phyloP scores from a whole-genome alignment of 2,888 invertebrate genomes.

The Brachynemurus nebulosus region DNA sequence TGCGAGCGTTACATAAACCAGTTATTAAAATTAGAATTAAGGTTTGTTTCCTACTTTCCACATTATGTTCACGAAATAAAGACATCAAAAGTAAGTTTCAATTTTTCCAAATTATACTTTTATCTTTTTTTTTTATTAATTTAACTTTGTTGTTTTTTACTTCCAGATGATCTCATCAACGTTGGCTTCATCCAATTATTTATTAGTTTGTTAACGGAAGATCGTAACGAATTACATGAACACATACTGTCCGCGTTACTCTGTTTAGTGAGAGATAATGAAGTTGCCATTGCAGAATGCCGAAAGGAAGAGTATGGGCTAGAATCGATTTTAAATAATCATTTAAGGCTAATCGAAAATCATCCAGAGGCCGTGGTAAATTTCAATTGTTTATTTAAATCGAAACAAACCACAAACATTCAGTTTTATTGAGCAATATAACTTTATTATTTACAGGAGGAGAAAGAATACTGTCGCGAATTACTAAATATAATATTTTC shows the following conservation, averaged over 20 bases:
- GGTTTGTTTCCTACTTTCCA: constrained; percentile 53
- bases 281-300: constrained; percentile 30
- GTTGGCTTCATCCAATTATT: constrained; percentile 20
- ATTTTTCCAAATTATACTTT: background rate
- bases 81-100: constrained; percentile 39
- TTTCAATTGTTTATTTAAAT: constrained; percentile 1
- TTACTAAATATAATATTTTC: constrained; percentile 14
- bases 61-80: constrained; percentile 39
- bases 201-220: constrained; percentile 16
- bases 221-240: constrained; percentile 31
- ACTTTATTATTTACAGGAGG: constrained; percentile 21
- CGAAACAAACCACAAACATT: constrained; percentile 5
- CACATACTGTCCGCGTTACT: constrained; percentile 36
- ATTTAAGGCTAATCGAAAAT: constrained; percentile 27
- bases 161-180: constrained; percentile 16
- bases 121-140: too few species aligned
- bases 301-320: constrained; percentile 31
- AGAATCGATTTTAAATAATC: constrained; percentile 27
- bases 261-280: constrained; percentile 31
- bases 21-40: constrained; percentile 51
- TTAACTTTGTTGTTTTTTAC: background rate
- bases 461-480: constrained; percentile 18
- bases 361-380: constrained; percentile 30
- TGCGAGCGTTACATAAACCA: constrained; percentile 41
- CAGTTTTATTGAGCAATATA: too few species aligned